A percentile compares a stretch with the other conserved stretches of the same genome.
These are phyloP conservation scores for Xenus cinereus DNA, from an alignment of 2,113 vertebrate species.

Conservation along the genomic window DNA sequence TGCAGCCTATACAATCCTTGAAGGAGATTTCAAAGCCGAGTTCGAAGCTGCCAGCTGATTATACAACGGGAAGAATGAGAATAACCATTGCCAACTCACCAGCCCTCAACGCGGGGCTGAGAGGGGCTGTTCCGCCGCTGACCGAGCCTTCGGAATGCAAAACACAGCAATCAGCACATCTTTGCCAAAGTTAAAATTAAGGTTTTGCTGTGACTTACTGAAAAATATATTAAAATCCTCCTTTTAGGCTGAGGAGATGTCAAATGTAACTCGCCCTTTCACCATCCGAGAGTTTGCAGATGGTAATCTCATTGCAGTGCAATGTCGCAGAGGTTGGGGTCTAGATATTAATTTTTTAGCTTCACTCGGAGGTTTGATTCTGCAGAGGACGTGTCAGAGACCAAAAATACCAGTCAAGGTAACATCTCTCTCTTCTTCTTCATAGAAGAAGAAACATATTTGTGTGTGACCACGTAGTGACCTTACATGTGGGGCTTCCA, in stretches of 20 bases:
- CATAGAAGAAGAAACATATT: background rate
- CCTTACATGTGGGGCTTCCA: background rate
- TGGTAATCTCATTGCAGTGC: background rate
- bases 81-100: background rate
- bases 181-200: background rate
- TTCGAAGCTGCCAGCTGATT: constrained; percentile 3
- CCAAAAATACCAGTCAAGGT: background rate
- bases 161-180: background rate
- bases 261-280: background rate
- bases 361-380: background rate
- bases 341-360: background rate
- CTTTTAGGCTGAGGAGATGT: background rate
- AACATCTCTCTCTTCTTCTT: background rate
- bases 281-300: background rate
- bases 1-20: background rate
- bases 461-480: background rate
- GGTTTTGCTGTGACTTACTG: background rate
- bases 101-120: background rate
- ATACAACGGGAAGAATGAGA: background rate
- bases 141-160: background rate
- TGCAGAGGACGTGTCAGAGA: background rate
- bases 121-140: background rate
- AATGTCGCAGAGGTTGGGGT: background rate
- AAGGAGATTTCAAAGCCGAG: background rate
- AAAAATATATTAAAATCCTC: background rate